Conservation (phyloP, 2,797 vertebrate species). For the Macroramphosus scolopax region DNA sequence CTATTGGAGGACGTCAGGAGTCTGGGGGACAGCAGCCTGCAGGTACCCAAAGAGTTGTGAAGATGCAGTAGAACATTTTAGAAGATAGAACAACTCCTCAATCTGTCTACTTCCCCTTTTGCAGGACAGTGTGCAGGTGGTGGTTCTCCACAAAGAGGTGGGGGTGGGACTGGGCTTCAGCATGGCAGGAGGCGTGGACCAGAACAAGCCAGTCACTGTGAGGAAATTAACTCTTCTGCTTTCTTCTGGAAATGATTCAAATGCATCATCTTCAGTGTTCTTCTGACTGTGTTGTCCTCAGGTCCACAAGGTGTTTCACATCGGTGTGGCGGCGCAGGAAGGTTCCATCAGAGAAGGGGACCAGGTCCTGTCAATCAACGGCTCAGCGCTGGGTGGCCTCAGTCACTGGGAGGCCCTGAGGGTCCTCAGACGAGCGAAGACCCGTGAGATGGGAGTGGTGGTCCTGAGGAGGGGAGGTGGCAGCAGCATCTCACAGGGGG, state of each 20-base stretch:
- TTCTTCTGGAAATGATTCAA: neutral
- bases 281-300: constrained; percentile 39
- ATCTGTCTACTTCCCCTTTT: constrained; percentile 4
- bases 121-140: constrained; percentile 80
- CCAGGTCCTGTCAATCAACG: constrained; percentile 81
- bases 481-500: constrained; percentile 7
- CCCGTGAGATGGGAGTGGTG: constrained; percentile 74
- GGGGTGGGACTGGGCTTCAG: constrained; percentile 82
- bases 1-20: constrained; percentile 77
- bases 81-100: neutral
- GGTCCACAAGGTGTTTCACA: constrained; percentile 80
- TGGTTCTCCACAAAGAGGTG: constrained; percentile 82
- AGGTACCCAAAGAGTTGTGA: constrained; percentile 63
- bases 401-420: constrained; percentile 76
- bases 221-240: constrained; percentile 40
- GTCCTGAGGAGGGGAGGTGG: constrained; percentile 69
- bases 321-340: constrained; percentile 76
- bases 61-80: too few relatives aligned
- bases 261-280: neutral
- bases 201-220: constrained; percentile 81
- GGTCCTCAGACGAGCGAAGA: constrained; percentile 69
- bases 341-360: constrained; percentile 78
- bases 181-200: constrained; percentile 81
- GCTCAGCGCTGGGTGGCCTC: constrained; percentile 64
- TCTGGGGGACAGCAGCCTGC: constrained; percentile 69